Evolutionary conservation across 2,888 invertebrate genomes (phyloP), one percentile per base, ranked within the genome.

Genomic region (Agrilus biguttatus): DNA sequence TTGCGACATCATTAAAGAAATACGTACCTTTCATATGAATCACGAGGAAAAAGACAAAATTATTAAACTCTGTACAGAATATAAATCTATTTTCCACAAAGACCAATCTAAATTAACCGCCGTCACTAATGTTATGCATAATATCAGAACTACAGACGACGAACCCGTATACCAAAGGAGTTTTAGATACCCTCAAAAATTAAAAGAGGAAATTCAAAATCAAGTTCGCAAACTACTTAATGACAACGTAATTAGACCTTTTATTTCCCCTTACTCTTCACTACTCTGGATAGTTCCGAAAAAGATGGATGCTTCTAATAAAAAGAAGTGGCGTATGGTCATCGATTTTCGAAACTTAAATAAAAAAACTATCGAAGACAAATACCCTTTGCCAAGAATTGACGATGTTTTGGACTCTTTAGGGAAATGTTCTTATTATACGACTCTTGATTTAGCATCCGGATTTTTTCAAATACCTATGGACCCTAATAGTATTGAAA

Each of bases 221-320:
- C 58, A 61, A 47, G 53, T 57, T 28, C 42, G 53, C 7, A 50
- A 55, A 44, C 14, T 60, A 37, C 38, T 60, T 41, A 37, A 52
- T 5, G 50, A 61, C 40, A 54, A 56, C 21, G 53, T 61, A 5
- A 60, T 62, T 8, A 44, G 50, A 41, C 53, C 53, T n/a, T 53
- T 52, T 1, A 41, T 49, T 14, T 58, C 57, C 5, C 63, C 60
- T 1, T 63, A 58, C 57, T 57, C 53, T 37, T 53, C 53, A 7
- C 61, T 58, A 1, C 52, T 62, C 5, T 59, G 59, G 49, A 45
- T 62, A 33, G 61, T 63, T 0, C 58, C 60, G 0, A 60, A 63
- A 42, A 61, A 62, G 48, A 13, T 49, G 5, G 61, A 60, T 23
- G 47, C 55, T 1, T 49, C 52, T 0, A 58, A 59, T 2, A 48